These are phyloP conservation scores for Taenioides sp. DNA, from an alignment of 2,797 vertebrate species.

Conservation along the genomic window DNA sequence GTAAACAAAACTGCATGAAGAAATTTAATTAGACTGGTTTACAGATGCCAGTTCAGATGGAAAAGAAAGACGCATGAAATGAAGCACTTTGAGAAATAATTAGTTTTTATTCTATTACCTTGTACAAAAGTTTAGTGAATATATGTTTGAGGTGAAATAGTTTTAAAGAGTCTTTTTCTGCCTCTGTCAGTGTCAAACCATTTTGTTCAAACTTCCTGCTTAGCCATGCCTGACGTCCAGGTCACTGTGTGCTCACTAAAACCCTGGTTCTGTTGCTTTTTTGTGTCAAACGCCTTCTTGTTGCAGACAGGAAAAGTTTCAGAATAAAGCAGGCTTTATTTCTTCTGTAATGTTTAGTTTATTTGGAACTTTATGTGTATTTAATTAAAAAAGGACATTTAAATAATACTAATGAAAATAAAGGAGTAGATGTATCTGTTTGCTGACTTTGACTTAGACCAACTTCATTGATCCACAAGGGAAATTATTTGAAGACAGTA, in stretches of 20 bases:
- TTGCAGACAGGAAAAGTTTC: slow-evolving; percentile 2
- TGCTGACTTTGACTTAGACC: no score
- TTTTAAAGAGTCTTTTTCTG: slow-evolving; percentile 8
- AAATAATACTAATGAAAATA: no score
- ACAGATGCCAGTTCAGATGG: slow-evolving; percentile 3
- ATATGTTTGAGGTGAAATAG: slow-evolving; percentile 6
- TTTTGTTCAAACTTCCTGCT: slow-evolving; percentile 38
- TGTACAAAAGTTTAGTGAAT: slow-evolving; percentile 2
- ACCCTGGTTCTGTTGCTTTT: slow-evolving; percentile 13
- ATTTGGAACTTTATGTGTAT: neutral
- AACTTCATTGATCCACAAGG: no score
- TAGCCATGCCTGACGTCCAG: slow-evolving; percentile 34
- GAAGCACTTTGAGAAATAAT: no score
- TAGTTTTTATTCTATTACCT: slow-evolving; percentile 6
- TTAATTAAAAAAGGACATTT: no score
- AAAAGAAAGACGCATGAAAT: slow-evolving; percentile 13
- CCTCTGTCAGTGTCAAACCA: slow-evolving; percentile 4
- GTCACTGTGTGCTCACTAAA: slow-evolving; percentile 22
- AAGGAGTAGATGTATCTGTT: no score
- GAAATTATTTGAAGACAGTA: no score
- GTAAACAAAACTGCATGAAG: neutral
- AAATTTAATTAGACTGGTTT: slow-evolving; percentile 6
- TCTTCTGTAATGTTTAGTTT: neutral
- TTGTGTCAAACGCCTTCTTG: neutral
- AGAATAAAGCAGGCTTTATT: neutral